Conservation (phyloP, 2,113 vertebrate species). For the Callaeas wilsoni region DNA sequence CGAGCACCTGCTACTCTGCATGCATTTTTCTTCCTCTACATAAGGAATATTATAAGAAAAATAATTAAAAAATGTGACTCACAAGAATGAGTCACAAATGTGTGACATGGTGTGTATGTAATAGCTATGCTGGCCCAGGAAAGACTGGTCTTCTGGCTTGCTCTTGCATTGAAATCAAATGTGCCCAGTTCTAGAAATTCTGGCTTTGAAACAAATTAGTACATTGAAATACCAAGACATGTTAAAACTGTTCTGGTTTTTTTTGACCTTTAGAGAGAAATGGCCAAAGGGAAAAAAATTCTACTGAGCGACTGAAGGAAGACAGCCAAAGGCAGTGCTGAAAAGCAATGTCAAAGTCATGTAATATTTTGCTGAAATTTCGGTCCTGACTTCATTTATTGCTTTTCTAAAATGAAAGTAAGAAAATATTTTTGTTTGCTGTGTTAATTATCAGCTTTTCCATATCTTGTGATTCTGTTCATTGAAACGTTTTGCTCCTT, state of each 20-base stretch:
- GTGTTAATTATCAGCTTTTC: background rate
- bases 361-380: background rate
- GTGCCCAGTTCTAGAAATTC: background rate
- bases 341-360: background rate
- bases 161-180: background rate
- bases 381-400: background rate
- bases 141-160: background rate
- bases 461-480: background rate
- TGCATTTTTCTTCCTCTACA: background rate
- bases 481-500: background rate
- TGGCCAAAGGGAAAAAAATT: background rate
- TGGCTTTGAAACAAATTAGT: background rate
- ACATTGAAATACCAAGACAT: background rate
- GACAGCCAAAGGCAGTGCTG: background rate
- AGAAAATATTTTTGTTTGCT: background rate
- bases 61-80: background rate
- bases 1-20: background rate
- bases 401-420: background rate
- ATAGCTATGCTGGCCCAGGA: background rate
- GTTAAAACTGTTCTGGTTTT: background rate
- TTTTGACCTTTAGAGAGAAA: background rate
- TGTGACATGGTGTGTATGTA: background rate
- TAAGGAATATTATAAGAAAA: background rate
- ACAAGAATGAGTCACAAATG: background rate
- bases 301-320: background rate